These are phyloP conservation scores for Athripsodes cinereus DNA, from an alignment of 2,888 invertebrate genomes.

Conservation along the genomic window DNA sequence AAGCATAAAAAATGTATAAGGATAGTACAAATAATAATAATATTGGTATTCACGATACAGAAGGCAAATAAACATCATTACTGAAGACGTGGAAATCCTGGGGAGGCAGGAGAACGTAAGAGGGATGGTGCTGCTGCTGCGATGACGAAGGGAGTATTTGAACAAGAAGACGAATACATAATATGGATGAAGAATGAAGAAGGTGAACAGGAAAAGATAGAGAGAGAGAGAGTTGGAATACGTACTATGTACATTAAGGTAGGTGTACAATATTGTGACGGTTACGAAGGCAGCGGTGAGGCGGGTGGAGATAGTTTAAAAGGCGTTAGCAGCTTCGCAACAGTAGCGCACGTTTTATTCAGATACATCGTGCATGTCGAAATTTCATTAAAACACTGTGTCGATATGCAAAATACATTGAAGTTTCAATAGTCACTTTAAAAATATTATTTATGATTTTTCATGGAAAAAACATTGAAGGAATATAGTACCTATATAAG, in stretches of 20 bases:
- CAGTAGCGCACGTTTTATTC: not conserved
- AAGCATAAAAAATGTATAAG: too few species aligned
- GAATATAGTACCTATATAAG: too few species aligned
- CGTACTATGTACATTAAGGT: conserved; percentile 1
- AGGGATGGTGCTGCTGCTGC: not conserved
- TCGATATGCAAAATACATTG: too few species aligned
- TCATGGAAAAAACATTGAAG: too few species aligned
- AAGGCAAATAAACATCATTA: conserved; percentile 24
- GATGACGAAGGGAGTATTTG: not conserved
- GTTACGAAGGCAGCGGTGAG: too few species aligned
- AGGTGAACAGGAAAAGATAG: not conserved
- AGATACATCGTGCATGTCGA: not conserved
- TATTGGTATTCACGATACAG: conserved; percentile 19
- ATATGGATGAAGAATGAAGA: not conserved
- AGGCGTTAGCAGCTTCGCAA: conserved; percentile 8
- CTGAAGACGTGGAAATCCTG: conserved; percentile 8
- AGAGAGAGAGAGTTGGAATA: not conserved
- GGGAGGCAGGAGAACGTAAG: not conserved
- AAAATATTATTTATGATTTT: too few species aligned
- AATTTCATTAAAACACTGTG: too few species aligned
- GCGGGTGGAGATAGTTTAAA: conserved; percentile 8
- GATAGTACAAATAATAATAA: too few species aligned
- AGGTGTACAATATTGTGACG: too few species aligned
- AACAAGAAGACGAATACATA: not conserved
- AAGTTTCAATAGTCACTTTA: too few species aligned